These are phyloP conservation scores for Dolichallabes microphthalmus DNA, from an alignment of 2,113 vertebrate genomes.

Conservation along the genomic window DNA sequence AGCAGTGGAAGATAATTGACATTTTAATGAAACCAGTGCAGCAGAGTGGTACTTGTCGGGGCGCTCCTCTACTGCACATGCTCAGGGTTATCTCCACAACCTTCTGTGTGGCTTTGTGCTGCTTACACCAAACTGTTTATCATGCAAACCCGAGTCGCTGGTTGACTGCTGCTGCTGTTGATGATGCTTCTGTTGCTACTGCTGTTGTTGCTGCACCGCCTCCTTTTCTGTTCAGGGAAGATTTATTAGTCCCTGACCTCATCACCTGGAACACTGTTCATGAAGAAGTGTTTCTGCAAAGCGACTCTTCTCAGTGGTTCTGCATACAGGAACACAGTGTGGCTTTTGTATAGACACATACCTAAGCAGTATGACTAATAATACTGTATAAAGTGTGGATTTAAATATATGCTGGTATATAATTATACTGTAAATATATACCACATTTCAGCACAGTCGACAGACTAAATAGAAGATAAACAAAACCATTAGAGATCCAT, in stretches of 20 bases:
- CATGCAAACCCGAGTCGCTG: constrained; percentile 2
- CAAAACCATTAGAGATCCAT: too few species aligned
- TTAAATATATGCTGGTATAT: not conserved
- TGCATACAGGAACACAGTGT: not conserved
- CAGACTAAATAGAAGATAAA: too few species aligned
- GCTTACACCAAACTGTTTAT: constrained; percentile 14
- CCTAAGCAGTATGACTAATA: not conserved
- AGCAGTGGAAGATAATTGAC: not conserved
- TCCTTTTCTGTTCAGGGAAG: not conserved
- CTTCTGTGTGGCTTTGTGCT: not conserved
- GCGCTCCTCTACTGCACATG: not conserved
- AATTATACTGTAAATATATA: not conserved
- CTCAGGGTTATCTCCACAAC: constrained; percentile 5
- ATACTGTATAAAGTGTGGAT: not conserved
- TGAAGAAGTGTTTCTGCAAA: not conserved
- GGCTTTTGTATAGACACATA: not conserved
- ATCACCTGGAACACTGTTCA: not conserved
- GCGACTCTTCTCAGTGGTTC: not conserved
- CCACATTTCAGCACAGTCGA: too few species aligned
- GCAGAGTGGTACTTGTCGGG: not conserved
- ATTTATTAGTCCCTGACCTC: constrained; percentile 18
- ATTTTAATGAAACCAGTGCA: constrained; percentile 6
- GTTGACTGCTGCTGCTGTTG: not conserved
- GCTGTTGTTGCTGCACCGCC: not conserved
- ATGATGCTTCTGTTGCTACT: not conserved